A percentile compares a stretch with the other conserved stretches of the same genome.
Evolutionary conservation across 2,888 invertebrate species (phyloP).

Genomic region (Automeris io): DNA sequence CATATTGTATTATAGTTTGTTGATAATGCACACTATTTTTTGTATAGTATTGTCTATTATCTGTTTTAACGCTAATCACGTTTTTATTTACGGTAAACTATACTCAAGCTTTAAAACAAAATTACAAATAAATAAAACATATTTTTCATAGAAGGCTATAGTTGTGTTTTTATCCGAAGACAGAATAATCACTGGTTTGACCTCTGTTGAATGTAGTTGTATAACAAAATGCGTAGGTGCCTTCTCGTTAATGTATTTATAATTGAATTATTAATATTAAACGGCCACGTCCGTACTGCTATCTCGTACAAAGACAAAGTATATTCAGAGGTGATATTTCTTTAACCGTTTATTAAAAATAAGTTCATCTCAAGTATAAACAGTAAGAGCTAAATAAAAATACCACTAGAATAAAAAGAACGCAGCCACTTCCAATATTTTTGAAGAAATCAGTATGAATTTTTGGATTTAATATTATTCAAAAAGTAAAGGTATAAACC

Average conservation of each 20-base stretch:
- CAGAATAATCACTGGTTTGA: conserved; percentile 38
- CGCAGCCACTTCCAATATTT: too few relatives aligned
- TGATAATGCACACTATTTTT: too few relatives aligned
- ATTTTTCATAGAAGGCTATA: conserved; percentile 19
- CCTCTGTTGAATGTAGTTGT: conserved; percentile 40
- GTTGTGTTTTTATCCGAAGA: conserved; percentile 37
- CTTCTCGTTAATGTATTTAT: conserved; percentile 47
- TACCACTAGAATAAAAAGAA: too few relatives aligned
- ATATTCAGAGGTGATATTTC: conserved; percentile 5
- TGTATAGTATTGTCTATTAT: too few relatives aligned
- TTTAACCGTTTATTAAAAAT: conserved; percentile 1
- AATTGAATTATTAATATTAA: conserved; percentile 39
- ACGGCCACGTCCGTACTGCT: conserved; percentile 22
- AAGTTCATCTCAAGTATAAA: too few relatives aligned
- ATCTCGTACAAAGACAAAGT: conserved; percentile 16
- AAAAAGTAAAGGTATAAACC: too few relatives aligned
- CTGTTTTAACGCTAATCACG: too few relatives aligned
- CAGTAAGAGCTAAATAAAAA: too few relatives aligned
- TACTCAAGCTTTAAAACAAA: conserved; percentile 4
- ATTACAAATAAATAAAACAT: conserved; percentile 7
- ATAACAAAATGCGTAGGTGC: conserved; percentile 41
- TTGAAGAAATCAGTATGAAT: too few relatives aligned
- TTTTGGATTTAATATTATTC: too few relatives aligned
- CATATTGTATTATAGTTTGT: too few relatives aligned
- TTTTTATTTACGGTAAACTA: conserved; percentile 6